Base-by-base conservation (phyloP, 1,140 invertebrate genomes). In the Drosophila teissieri region DNA sequence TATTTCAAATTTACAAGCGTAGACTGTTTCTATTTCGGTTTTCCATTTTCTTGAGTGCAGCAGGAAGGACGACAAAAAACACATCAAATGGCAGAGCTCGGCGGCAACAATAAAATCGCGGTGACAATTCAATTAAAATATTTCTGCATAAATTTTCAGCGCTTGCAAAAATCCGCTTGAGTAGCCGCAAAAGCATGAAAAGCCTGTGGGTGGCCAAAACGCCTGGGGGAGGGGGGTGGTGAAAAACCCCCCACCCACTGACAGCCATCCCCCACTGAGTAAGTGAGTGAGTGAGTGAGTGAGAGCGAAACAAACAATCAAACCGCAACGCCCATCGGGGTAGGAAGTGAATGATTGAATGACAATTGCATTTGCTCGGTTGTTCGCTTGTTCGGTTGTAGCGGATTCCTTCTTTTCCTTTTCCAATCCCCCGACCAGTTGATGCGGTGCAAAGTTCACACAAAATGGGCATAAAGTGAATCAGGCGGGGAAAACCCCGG, bases 71-170 rank as follows among this genome's bases (percentile, higher is more conserved):
- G 36, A 22, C 27, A 60, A 42, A 12, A 62, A 45, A 45, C 17
- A 62, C 27, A 65, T 34, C 39, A 73, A 34, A 39, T 40, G 40
- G 46, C 11, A 58, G 24, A 14, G 24, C 36, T 36, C 42, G 27
- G 36, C 42, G 37, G 19, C 44, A 73, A 74, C 70, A 72, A 72
- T 80, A 80, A 88, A 83, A 88, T 84, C 80, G 83, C 77, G 72
- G 73, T 88, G 84, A 89, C 80, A 84, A 88, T 88, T 84, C 84
- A 89, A 89, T 88, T 88, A 88, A 88, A 89, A 80, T 89, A 88
- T 89, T 88, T 88, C 78, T 83, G 72, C 83, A 89, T 89, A 80
- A 61, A 80, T 83, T 88, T 83, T 80, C 67, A 83, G 60, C 60
- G 69, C 53, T 57, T 64, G 72, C 55, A 60, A 79, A 86, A 86